These are phyloP conservation scores for Botia almorhae DNA, from an alignment of 2,797 vertebrate species.

Conservation along the genomic window DNA sequence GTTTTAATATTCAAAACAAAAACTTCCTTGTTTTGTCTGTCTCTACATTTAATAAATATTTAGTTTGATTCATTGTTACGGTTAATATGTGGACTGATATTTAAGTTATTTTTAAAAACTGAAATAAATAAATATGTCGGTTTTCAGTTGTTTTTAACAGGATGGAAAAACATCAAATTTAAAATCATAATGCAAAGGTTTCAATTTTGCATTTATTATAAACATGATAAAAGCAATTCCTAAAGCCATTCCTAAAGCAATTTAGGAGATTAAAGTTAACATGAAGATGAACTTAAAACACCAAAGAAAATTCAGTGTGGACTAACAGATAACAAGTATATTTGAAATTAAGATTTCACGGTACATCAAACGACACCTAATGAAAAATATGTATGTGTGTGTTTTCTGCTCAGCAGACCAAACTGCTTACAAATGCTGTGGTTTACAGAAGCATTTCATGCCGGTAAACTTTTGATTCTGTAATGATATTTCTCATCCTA, in stretches of 20 bases:
- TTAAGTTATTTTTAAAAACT: background rate
- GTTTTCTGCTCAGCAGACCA: background rate
- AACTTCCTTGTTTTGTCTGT: background rate
- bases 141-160: too few relatives aligned
- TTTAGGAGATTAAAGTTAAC: constrained; percentile 46
- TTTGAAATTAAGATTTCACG: background rate
- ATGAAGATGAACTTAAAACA: constrained; percentile 28
- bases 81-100: constrained; percentile 2
- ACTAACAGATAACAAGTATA: constrained; percentile 19
- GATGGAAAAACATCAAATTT: too few relatives aligned
- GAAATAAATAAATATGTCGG: too few relatives aligned
- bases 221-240: background rate
- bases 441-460: background rate
- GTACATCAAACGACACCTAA: constrained; percentile 17
- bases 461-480: too few relatives aligned
- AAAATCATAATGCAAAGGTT: background rate
- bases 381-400: constrained; percentile 5
- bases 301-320: background rate
- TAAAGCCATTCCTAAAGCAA: too few relatives aligned
- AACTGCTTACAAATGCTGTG: background rate
- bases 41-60: background rate
- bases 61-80: constrained; percentile 8
- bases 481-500: background rate
- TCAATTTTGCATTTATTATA: constrained; percentile 38
- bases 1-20: constrained; percentile 16